Percentiles rank a stretch among this genome's conserved stretches.
These are phyloP conservation scores for Pangasius macronema DNA, from an alignment of 2,797 vertebrate species.

Conservation along the genomic window DNA sequence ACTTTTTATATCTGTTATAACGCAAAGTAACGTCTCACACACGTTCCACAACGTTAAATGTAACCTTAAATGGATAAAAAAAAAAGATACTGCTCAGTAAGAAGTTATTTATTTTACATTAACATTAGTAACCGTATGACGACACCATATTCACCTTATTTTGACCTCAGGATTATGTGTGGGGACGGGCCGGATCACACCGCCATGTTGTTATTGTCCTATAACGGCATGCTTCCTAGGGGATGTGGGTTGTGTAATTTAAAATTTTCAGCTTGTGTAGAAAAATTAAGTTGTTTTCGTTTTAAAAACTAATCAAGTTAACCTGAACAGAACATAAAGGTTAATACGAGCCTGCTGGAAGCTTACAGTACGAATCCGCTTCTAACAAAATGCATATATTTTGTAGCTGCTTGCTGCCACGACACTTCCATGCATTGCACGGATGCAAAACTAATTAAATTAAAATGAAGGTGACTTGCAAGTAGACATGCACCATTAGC, in stretches of 20 bases:
- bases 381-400: neutral
- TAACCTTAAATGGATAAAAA: too few relatives aligned
- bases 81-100: too few relatives aligned
- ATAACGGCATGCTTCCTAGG: neutral
- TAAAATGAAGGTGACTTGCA: neutral
- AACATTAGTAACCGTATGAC: too few relatives aligned
- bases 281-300: neutral
- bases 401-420: too few relatives aligned
- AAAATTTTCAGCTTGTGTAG: neutral
- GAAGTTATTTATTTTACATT: too few relatives aligned
- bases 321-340: neutral
- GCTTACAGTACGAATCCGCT: neutral
- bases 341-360: neutral
- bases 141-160: too few relatives aligned
- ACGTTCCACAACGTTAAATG: too few relatives aligned
- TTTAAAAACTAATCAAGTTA: neutral
- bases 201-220: too few relatives aligned
- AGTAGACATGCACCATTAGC: too few relatives aligned
- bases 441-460: neutral
- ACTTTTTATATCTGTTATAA: neutral
- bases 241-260: neutral
- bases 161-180: too few relatives aligned
- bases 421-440: too few relatives aligned
- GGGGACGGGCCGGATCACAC: too few relatives aligned
- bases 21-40: neutral